Evolutionary conservation across 2,888 invertebrate species (phyloP).

Genomic region (Orthonychiurus folsomi): DNA sequence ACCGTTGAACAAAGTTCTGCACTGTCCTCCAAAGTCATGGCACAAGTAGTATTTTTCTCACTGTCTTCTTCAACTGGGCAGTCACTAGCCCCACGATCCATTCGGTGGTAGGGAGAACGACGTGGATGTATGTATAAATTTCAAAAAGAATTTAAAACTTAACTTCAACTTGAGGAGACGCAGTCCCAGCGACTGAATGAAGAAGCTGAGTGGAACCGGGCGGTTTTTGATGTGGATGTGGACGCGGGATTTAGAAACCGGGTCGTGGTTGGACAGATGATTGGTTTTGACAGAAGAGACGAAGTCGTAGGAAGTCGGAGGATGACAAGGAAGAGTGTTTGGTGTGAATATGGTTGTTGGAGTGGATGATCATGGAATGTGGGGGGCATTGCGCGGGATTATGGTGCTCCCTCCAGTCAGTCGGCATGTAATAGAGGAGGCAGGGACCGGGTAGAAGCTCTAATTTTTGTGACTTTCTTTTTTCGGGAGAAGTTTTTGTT

Average conservation of each 20-base stretch:
- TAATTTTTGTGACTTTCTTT: constrained; percentile 13
- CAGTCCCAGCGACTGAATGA: too few species aligned
- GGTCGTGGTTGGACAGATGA: constrained; percentile 26
- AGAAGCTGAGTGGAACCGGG: too few species aligned
- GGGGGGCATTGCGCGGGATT: not conserved
- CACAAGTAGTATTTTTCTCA: not conserved
- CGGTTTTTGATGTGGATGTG: not conserved
- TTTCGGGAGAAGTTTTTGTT: constrained; percentile 34
- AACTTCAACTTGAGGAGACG: too few species aligned
- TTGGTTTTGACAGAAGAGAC: constrained; percentile 37
- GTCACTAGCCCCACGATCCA: not conserved
- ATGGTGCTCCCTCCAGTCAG: not conserved
- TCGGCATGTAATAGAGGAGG: constrained; percentile 2
- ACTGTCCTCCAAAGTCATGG: constrained; percentile 19
- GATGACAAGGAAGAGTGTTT: not conserved
- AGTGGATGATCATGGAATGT: not conserved
- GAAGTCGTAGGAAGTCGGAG: too few species aligned
- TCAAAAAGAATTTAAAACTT: too few species aligned
- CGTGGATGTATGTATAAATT: too few species aligned
- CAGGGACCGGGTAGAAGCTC: constrained; percentile 18
- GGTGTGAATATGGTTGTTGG: not conserved
- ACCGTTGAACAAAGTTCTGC: constrained; percentile 35
- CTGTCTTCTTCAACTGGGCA: not conserved
- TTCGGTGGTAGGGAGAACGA: too few species aligned
- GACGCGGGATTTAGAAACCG: not conserved